A percentile compares a stretch with the other conserved stretches of the same genome.
These are phyloP conservation scores for Drosophila orena DNA, from an alignment of 1,140 invertebrate genomes.

Conservation along the genomic window DNA sequence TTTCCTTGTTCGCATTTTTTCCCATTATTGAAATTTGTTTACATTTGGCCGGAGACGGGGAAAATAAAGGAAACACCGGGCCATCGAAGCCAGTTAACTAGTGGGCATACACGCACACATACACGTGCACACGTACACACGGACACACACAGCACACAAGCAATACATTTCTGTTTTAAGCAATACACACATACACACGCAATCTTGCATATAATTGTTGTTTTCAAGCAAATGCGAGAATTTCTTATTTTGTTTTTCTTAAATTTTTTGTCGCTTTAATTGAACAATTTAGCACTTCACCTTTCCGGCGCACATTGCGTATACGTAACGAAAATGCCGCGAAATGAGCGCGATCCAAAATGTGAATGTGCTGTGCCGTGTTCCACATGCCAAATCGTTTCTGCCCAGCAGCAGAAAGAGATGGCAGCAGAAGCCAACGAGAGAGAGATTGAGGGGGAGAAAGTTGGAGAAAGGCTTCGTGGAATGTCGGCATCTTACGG, in stretches of 20 bases:
- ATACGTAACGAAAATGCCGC: constrained; percentile 58
- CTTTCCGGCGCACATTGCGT: constrained; percentile 36
- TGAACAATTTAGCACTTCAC: not conserved
- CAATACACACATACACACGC: not conserved
- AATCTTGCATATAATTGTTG: not conserved
- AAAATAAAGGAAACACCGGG: constrained; percentile 26
- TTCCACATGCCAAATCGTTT: constrained; percentile 57
- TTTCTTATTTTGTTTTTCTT: not conserved
- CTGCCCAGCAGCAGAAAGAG: constrained; percentile 23
- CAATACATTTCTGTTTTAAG: not conserved
- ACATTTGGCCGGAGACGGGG: constrained; percentile 27
- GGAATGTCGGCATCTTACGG: constrained; percentile 41
- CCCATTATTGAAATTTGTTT: constrained; percentile 53
- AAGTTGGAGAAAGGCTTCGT: constrained; percentile 29
- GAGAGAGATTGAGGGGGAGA: not conserved
- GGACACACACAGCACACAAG: not conserved
- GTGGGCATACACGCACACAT: not conserved
- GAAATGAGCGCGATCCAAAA: constrained; percentile 37
- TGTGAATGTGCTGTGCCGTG: constrained; percentile 28
- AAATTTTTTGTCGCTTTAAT: constrained; percentile 6
- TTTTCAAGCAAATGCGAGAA: not conserved
- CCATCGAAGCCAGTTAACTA: not conserved
- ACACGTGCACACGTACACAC: constrained; percentile 2
- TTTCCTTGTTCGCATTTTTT: constrained; percentile 1
- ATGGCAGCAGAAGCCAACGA: not conserved